Base-by-base conservation (phyloP, 1,140 invertebrate genomes). In the Brachionus rubens region DNA sequence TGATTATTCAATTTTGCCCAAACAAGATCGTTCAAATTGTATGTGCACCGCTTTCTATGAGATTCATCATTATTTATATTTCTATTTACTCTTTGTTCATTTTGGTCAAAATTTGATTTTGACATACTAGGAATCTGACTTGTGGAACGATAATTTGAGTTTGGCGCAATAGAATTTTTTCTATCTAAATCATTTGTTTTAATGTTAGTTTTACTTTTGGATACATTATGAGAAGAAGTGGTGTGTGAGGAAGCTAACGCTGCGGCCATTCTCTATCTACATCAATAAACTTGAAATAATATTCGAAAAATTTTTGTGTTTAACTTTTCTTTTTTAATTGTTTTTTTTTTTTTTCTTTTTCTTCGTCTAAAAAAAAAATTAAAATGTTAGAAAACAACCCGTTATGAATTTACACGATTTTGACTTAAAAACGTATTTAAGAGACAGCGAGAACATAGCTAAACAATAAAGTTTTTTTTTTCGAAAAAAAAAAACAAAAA, bases 1-100 rank as follows among this genome's bases (percentile, higher is more conserved):
- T 72, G 68, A 48, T 48, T 54, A 40, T 54, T 50, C 3, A 50
- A 24, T 54, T 72, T 72, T 28, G 68, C 68, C 68, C 68, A 72
- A 12, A 72, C 68, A 12, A 72, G 36, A 19, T 72, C 68, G n/a
- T 54, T 10, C 33, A 41, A 30, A 24, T 36, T 41, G 9, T 24
- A 65, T 12, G 30, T 21, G 10, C 12, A 4, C 21, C 59, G 14
- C 24, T 24, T 65, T 43, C 43, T 65, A 19, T 43, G 40, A 43
- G 33, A 24, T 59, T 59, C 54, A n/a, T 59, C 7, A 16, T 16
- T 19, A 12, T 59, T 16, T 3, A 19, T n/a, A n/a, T 28, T 16
- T 28, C n/a, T 56, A 12, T 9, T 12, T 19, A 16, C 3, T 19
- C 36, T 59, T 16, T 36, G 14, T 28, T 59, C 30, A 33, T 36